These are phyloP conservation scores for Porites divaricata DNA, from an alignment of 92 coral and sea anemone genomes.

Conservation along the genomic window DNA sequence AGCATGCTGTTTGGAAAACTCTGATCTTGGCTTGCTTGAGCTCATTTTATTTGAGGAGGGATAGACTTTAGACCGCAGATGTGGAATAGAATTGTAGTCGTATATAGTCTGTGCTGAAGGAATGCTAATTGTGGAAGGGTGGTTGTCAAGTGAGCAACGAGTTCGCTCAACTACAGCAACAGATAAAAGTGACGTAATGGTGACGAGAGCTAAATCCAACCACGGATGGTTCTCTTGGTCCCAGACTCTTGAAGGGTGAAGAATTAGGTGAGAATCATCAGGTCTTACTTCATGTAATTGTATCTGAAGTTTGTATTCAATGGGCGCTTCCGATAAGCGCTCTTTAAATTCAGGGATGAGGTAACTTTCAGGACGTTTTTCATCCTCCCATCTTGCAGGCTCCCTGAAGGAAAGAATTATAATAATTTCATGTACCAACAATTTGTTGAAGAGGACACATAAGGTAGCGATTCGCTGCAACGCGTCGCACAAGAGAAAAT, in stretches of 20 bases:
- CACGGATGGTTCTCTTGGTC: conserved; percentile 87
- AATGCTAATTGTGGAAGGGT: conserved; percentile 49
- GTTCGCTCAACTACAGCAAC: conserved; percentile 77
- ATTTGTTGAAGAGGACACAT: not conserved
- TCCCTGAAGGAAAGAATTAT: conserved; percentile 25
- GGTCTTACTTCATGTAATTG: conserved; percentile 84
- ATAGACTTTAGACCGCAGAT: conserved; percentile 68
- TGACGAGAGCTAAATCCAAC: conserved; percentile 92
- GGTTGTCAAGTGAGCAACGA: conserved; percentile 58
- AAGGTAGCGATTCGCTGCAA: too few relatives aligned
- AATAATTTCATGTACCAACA: not conserved
- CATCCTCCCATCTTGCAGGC: conserved; percentile 59
- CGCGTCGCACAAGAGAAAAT: too few relatives aligned
- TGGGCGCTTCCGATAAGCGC: conserved; percentile 57
- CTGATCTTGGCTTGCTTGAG: conserved; percentile 19
- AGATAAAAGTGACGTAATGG: conserved; percentile 77
- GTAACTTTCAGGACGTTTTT: conserved; percentile 69
- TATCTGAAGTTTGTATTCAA: conserved; percentile 82
- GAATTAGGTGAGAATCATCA: conserved; percentile 75
- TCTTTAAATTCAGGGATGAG: conserved; percentile 70
- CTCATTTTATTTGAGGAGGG: conserved; percentile 54
- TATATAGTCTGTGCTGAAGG: conserved; percentile 81
- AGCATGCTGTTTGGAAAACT: conserved; percentile 21
- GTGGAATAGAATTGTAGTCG: conserved; percentile 75
- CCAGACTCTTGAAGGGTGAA: conserved; percentile 84